phyloP scores from a whole-genome alignment of 1,140 invertebrate species.

The Orchesella cincta region DNA sequence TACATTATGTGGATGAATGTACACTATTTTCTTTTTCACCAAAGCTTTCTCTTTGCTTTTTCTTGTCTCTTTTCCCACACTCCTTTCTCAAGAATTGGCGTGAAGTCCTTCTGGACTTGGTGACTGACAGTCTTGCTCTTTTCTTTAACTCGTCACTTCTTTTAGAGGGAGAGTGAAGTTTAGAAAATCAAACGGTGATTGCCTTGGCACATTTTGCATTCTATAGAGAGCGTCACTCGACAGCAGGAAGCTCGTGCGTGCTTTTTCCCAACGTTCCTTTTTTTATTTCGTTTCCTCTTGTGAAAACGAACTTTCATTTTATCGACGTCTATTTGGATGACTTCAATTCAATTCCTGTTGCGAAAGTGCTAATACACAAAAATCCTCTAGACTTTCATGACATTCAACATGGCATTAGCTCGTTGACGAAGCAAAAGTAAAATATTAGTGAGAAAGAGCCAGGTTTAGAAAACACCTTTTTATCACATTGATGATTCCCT shows the following conservation, averaged over 20 bases:
- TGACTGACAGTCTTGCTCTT: neutral
- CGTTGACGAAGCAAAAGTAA: no score
- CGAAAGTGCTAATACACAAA: no score
- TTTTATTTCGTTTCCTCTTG: neutral
- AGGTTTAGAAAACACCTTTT: no score
- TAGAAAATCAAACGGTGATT: conserved; percentile 11
- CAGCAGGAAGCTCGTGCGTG: no score
- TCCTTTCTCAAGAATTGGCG: neutral
- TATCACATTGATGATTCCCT: no score
- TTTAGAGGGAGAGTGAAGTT: neutral
- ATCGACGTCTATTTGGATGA: no score
- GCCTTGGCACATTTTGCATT: neutral
- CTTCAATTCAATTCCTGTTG: no score
- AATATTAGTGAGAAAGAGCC: no score
- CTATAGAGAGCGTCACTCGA: no score
- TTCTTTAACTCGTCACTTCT: neutral
- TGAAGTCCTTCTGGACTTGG: conserved; percentile 18
- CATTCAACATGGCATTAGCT: no score
- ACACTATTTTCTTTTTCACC: neutral
- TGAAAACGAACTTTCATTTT: neutral
- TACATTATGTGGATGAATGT: conserved; percentile 9
- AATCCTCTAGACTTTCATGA: no score
- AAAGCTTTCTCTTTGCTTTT: neutral
- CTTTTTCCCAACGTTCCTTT: neutral
- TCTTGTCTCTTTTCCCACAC: neutral